Evolutionary conservation across 2,113 vertebrate species (phyloP).

Genomic region (Lonchura striata): DNA sequence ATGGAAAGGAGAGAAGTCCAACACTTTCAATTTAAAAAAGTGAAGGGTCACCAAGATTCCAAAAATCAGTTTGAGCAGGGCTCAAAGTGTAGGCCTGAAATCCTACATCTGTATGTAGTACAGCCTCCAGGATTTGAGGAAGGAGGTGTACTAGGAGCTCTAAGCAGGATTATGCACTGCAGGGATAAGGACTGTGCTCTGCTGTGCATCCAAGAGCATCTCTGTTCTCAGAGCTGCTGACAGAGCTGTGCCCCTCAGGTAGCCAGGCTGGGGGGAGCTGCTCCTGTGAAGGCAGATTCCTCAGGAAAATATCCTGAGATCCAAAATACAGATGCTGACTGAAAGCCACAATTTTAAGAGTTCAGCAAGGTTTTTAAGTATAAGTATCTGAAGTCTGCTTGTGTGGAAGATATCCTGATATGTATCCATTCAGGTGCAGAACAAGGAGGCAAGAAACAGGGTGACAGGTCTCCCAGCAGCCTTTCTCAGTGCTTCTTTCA

Average conservation of each 20-base stretch:
- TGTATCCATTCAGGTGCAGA: not conserved
- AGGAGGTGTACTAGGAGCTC: not conserved
- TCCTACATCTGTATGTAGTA: not conserved
- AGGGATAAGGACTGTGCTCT: not conserved
- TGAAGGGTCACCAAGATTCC: not conserved
- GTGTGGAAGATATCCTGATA: not conserved
- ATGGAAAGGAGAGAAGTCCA: not conserved
- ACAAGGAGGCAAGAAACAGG: not conserved
- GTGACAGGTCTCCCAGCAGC: not conserved
- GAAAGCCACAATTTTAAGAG: not conserved
- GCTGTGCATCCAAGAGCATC: not conserved
- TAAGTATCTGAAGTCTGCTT: not conserved
- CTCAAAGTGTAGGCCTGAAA: not conserved
- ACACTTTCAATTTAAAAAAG: accelerated
- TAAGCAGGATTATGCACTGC: not conserved
- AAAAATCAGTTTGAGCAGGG: not conserved
- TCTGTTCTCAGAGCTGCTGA: not conserved
- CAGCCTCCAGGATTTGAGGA: not conserved
- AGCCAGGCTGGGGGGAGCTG: not conserved
- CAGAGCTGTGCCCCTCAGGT: not conserved
- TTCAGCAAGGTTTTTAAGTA: not conserved
- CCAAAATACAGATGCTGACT: not conserved
- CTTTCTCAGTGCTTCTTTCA: not conserved
- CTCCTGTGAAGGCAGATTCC: not conserved
- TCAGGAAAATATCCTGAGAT: not conserved